A percentile compares a stretch with the other conserved stretches of the same genome.
Conservation (phyloP, 92 coral and sea anemone genomes). For the Zoanthus sociatus region DNA sequence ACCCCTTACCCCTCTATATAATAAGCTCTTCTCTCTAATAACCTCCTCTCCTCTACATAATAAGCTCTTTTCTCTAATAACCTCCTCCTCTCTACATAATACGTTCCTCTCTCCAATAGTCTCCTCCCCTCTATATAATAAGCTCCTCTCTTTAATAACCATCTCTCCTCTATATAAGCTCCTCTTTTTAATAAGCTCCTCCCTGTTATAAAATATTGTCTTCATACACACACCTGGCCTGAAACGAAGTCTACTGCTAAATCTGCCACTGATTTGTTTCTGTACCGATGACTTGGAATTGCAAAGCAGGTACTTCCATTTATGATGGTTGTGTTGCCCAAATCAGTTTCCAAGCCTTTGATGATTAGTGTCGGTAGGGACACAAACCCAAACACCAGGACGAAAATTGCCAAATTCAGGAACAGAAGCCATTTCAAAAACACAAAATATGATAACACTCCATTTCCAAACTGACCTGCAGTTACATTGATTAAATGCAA, state of each 20-base stretch:
- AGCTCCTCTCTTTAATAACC: too few species aligned
- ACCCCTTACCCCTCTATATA: too few species aligned
- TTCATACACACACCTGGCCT: slow-evolving; percentile 78
- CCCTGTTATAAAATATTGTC: too few species aligned
- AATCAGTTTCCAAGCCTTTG: slow-evolving; percentile 13
- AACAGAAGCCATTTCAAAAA: slow-evolving; percentile 97
- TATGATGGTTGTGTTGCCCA: background rate
- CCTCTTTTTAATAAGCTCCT: too few species aligned
- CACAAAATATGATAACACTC: slow-evolving; percentile 93
- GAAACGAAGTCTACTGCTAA: slow-evolving; percentile 83
- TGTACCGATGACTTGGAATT: slow-evolving; percentile 37
- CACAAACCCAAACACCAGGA: slow-evolving; percentile 84
- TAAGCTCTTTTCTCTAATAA: too few species aligned
- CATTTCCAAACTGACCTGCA: slow-evolving; percentile 99
- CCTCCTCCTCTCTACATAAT: too few species aligned
- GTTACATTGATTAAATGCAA: background rate
- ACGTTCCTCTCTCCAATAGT: too few species aligned
- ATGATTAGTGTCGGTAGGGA: slow-evolving; percentile 79
- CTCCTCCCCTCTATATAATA: too few species aligned
- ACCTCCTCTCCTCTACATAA: too few species aligned
- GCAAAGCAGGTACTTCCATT: slow-evolving; percentile 41
- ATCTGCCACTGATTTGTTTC: slow-evolving; percentile 42
- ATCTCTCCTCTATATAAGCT: too few species aligned
- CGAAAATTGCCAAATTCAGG: slow-evolving; percentile 82
- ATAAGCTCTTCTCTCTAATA: too few species aligned